Conservation (phyloP, 2,113 vertebrate species). For the Callipepla squamata region DNA sequence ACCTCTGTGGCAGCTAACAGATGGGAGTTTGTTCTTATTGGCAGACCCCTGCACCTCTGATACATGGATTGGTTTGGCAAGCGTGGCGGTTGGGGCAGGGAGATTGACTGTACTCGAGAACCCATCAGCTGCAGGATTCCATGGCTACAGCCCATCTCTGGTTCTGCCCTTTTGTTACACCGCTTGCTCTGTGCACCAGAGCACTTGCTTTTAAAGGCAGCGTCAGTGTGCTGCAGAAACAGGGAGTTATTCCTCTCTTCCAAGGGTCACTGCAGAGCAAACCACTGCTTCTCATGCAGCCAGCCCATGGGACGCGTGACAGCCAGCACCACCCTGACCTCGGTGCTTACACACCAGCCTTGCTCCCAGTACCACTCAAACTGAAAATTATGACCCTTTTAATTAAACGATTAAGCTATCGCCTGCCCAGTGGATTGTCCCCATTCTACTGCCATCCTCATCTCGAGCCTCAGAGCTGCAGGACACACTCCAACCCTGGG, state of each 20-base stretch:
- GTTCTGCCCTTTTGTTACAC: not conserved
- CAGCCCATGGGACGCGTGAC: not conserved
- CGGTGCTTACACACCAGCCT: not conserved
- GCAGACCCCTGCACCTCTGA: rapidly evolving
- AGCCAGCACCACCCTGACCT: not conserved
- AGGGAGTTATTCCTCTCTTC: not conserved
- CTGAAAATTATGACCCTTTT: not conserved
- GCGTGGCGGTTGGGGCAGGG: rapidly evolving
- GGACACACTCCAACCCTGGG: not conserved
- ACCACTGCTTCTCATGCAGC: not conserved
- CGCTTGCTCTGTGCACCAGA: not conserved
- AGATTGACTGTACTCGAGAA: too few relatives aligned
- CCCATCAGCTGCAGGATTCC: too few relatives aligned
- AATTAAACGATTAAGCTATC: not conserved
- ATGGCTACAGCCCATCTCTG: too few relatives aligned
- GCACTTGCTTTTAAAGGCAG: not conserved
- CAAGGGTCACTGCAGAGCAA: not conserved
- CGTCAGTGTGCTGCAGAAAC: not conserved
- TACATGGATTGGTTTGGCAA: rapidly evolving
- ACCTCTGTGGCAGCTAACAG: not conserved
- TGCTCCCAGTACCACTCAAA: not conserved
- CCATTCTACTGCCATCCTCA: not conserved
- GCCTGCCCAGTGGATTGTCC: not conserved
- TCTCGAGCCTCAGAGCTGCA: not conserved
- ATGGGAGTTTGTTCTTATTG: not conserved